These are phyloP conservation scores for Apistogramma diplotaenia DNA, from an alignment of 2,113 vertebrate species.

Conservation along the genomic window DNA sequence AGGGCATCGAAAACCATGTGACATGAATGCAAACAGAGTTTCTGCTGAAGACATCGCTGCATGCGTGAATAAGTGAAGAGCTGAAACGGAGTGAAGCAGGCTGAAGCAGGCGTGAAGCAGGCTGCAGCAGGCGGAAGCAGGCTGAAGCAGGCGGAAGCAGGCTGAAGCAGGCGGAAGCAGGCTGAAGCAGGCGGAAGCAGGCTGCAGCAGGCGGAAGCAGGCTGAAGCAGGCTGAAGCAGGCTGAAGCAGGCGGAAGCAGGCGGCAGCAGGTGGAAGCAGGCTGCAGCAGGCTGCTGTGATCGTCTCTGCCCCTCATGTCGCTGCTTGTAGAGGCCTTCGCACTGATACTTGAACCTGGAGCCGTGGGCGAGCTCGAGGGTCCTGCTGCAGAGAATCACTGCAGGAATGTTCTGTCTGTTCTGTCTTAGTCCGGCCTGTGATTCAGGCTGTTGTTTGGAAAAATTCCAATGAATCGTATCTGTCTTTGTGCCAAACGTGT, in stretches of 20 bases:
- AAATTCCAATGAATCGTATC: slow-evolving; percentile 14
- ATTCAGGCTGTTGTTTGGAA: slow-evolving; percentile 20
- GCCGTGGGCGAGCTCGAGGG: no score
- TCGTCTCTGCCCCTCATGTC: background rate
- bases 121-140: no score
- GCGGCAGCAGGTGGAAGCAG: no score
- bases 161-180: background rate
- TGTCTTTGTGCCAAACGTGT: slow-evolving; percentile 45
- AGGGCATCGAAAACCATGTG: background rate
- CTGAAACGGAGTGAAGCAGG: background rate
- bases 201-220: no score
- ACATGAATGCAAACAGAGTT: background rate
- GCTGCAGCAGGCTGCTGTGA: background rate
- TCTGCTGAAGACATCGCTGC: background rate
- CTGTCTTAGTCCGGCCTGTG: background rate
- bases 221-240: background rate
- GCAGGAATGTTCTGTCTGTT: background rate
- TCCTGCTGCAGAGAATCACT: background rate
- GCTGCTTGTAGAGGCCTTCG: background rate
- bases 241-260: no score
- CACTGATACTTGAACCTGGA: background rate
- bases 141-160: no score
- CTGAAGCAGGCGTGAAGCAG: background rate
- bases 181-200: no score
- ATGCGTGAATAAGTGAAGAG: background rate